Evolutionary conservation across 2,888 invertebrate genomes (phyloP).

Genomic region (Unio delphinus): DNA sequence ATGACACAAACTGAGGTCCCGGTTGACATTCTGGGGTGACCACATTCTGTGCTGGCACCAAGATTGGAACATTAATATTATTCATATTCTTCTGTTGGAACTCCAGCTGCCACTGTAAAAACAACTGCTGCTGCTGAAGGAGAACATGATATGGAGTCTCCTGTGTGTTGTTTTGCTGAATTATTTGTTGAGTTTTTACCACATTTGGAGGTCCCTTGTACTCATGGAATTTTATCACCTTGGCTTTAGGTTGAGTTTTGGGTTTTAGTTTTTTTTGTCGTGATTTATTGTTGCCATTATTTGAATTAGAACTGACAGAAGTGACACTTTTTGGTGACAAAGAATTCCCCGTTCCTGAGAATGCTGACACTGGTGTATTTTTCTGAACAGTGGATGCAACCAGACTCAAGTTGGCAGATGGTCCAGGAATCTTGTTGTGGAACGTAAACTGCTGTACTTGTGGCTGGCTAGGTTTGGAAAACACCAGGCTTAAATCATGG

Average conservation of each 20-base stretch:
- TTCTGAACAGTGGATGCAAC: constrained; percentile 10
- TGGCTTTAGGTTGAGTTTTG: constrained; percentile 85
- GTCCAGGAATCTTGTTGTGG: no score
- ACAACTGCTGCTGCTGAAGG: constrained; percentile 93
- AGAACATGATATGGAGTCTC: constrained; percentile 62
- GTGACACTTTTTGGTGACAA: constrained; percentile 22
- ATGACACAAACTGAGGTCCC: constrained; percentile 7
- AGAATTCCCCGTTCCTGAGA: constrained; percentile 13
- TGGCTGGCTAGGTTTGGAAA: constrained; percentile 5
- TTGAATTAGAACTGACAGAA: constrained; percentile 30
- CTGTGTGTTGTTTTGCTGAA: constrained; percentile 7
- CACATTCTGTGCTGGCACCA: constrained; percentile 38
- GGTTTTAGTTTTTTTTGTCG: constrained; percentile 83
- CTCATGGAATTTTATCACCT: constrained; percentile 97
- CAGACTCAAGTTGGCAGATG: no score
- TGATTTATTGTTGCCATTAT: constrained; percentile 42
- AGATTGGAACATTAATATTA: constrained; percentile 34
- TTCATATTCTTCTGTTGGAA: constrained; percentile 80
- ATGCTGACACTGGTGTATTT: constrained; percentile 12
- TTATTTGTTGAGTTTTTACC: constrained; percentile 75
- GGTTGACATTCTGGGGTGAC: constrained; percentile 15
- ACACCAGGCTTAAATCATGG: constrained; percentile 6
- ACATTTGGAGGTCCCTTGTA: constrained; percentile 87
- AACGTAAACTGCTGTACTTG: no score
- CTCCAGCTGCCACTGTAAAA: constrained; percentile 89